A percentile compares a stretch with the other conserved stretches of the same genome.
These are phyloP conservation scores for Callinectes sapidus DNA, from an alignment of 2,888 invertebrate genomes.

Conservation along the genomic window DNA sequence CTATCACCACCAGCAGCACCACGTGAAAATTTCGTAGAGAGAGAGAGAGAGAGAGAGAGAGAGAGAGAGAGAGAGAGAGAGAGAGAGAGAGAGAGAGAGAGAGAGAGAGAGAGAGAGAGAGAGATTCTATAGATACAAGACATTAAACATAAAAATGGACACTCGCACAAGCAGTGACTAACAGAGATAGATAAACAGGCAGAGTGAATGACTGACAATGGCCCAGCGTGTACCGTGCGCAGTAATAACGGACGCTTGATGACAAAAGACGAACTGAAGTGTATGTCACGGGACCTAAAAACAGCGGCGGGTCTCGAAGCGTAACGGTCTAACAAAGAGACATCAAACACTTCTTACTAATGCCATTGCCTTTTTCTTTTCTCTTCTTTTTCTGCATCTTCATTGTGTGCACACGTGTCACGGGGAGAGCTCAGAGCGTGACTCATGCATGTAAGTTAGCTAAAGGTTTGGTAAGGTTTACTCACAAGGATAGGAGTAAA, in stretches of 20 bases:
- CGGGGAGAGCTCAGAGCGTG: neutral
- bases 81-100: slow-evolving; percentile 24
- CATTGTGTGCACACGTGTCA: neutral
- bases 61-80: neutral
- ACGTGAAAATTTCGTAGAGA: neutral
- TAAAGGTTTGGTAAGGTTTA: too few species aligned
- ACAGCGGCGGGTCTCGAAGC: neutral
- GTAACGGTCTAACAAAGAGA: neutral
- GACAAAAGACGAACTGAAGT: neutral
- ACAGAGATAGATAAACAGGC: neutral
- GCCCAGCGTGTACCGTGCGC: neutral
- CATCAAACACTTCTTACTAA: neutral
- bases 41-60: neutral
- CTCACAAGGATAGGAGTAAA: too few species aligned
- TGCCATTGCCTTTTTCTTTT: neutral
- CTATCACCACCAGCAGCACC: neutral
- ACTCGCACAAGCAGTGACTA: neutral
- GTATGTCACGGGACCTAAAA: neutral
- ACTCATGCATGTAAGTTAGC: too few species aligned
- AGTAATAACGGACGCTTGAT: neutral
- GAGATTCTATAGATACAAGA: neutral
- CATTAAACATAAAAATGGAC: neutral
- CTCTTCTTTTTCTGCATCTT: neutral
- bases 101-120: slow-evolving; percentile 18
- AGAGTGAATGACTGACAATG: neutral